Evolutionary conservation across 35 echinoderm and acorn worm species (phyloP), one percentile per base, ranked within the genome.

Genomic region (Apostichopus japonicus): DNA sequence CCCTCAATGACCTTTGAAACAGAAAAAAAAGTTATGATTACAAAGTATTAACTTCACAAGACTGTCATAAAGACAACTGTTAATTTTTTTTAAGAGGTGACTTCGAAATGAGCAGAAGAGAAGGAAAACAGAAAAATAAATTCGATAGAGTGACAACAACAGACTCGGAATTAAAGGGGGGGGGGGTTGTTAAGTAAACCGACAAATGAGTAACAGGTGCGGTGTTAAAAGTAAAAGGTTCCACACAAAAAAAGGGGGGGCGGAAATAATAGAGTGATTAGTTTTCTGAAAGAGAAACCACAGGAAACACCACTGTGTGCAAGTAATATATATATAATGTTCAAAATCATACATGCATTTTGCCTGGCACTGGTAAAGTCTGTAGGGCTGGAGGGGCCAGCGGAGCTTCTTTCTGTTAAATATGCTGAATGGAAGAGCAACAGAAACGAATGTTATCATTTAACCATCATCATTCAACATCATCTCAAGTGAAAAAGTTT

Each of bases 261-360:
- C 1, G 1, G 7, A 1, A 61, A 61, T 10, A 61, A 61, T 11
- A 75, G 11, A 75, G 71, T 75, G 2, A 67, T 75, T 75, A 75
- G 71, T 75, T 75, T 24, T 6, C 16, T 75, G 79, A 6, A 10
- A 53, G 55, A 83, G 23, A 44, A 5, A 80, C 14, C 14, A 84
- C n/a, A 84, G 56, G n/a, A 84, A 84, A 84, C 6, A 53, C 16
- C 23, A 16, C 51, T 80, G 8, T 80, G 24, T 24, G 8, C 24
- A 80, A 80, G 78, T 53, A 5, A 33, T 33, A 80, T 33, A 14
- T 24, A 80, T 33, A 10, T 84, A 21, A 58, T 54, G 56, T 84
- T 84, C 17, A 84, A 84, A 57, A 84, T 57, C 81, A 84, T 84
- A 84, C 81, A 84, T 84, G 81, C 81, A 84, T 57, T 84, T 84